phyloP scores from a whole-genome alignment of 2,797 vertebrate genomes.

The Taenioides sp. region DNA sequence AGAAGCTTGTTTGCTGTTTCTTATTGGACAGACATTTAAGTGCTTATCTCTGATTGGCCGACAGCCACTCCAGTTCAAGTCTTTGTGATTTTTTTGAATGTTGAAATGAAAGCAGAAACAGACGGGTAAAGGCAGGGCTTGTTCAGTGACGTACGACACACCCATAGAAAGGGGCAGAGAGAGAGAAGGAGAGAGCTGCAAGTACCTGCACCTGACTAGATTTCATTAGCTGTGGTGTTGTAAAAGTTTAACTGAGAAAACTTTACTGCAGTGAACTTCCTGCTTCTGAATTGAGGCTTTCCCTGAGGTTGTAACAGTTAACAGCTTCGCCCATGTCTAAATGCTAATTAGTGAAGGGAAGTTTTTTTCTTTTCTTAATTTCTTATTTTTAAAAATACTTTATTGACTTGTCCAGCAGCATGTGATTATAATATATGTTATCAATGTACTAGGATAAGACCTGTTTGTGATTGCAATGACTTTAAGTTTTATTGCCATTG shows the following conservation, averaged over 20 bases:
- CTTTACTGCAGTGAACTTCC: slow-evolving; percentile 26
- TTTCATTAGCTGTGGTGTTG: slow-evolving; percentile 32
- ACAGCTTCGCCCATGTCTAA: neutral
- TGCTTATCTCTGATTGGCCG: slow-evolving; percentile 56
- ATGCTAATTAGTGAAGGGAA: neutral
- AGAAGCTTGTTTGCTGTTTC: slow-evolving; percentile 24
- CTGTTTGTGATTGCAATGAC: too few species aligned
- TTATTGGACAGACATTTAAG: slow-evolving; percentile 46
- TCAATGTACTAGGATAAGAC: too few species aligned
- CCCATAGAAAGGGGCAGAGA: neutral
- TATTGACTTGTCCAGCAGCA: too few species aligned
- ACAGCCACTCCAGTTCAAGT: slow-evolving; percentile 37
- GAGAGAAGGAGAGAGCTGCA: slow-evolving; percentile 2
- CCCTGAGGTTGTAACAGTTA: slow-evolving; percentile 28
- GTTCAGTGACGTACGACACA: neutral
- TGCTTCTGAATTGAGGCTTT: slow-evolving; percentile 24
- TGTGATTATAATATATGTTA: too few species aligned
- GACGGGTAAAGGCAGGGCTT: neutral
- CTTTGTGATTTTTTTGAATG: slow-evolving; percentile 74
- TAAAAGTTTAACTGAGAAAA: slow-evolving; percentile 42
- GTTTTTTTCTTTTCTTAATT: too few species aligned
- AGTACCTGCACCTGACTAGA: slow-evolving; percentile 17
- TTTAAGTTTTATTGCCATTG: too few species aligned
- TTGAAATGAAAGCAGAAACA: slow-evolving; percentile 40
- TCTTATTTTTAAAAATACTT: too few species aligned